Base-by-base conservation (phyloP, 2,113 vertebrate species). In the Poicephalus meyeri region DNA sequence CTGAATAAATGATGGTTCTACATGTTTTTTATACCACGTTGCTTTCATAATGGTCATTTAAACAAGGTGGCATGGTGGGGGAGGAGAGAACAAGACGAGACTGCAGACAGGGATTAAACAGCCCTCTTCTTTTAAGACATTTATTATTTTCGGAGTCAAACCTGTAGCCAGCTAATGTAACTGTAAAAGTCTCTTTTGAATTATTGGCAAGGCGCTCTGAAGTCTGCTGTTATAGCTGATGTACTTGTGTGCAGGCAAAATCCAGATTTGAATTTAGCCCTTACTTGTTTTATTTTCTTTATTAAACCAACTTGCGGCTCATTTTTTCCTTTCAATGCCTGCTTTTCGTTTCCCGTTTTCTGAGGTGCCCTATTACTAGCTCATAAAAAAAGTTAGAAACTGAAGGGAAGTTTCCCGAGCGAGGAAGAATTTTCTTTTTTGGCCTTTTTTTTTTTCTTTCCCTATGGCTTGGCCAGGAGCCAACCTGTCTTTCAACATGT, bases 401-500 rank as follows among this genome's bases (percentile, higher is more conserved):
- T 93, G 91, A 97, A 95, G 97, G 56, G 89, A 97, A 96, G 96
- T 97, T 97, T 97, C 96, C 96, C 63, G 93, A 96, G 84, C 77
- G 96, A 97, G 89, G 95, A 96, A 77, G 91, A 95, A 87, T 96
- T 93, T 91, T 94, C 72, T 80, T 44, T 24, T 6, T 17, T 4
- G 4, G 1, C 1, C 18, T 44, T 69, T 61, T 70, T 69, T 60
- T 60, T 81, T 77, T 49, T 13, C 17, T 25, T 50, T 7, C 41
- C 86, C 83, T 86, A 89, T 95, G 95, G 82, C 84, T 97, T 98
- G 98, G 98, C 95, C 72, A 5, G 6, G 41, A 78, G 97, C 97
- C 98, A 98, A 52, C 52, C 70, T 96, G 97, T 97, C 97, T 98
- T 97, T 97, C 97, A 97, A 94, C 95, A 96, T 96, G 95, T 92